Evolutionary conservation across 2,113 vertebrate species (phyloP).

Genomic region (Bubo scandiacus): DNA sequence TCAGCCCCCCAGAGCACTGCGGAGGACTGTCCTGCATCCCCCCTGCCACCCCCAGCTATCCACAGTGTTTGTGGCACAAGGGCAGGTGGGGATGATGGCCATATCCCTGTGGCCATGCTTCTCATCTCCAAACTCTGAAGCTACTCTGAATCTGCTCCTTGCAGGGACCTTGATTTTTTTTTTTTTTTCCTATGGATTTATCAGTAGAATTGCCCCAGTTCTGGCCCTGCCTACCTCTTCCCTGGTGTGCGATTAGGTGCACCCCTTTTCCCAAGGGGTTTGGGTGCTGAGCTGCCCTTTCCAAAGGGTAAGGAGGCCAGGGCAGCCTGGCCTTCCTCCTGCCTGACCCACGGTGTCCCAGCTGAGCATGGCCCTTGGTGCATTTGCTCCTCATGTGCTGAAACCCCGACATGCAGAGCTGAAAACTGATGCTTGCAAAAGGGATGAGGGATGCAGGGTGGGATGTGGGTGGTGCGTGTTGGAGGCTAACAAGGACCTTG

Average conservation of each 20-base stretch:
- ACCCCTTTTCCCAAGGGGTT: background rate
- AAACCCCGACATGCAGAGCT: background rate
- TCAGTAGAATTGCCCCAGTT: background rate
- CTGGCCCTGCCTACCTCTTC: background rate
- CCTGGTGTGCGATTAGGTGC: rapidly evolving
- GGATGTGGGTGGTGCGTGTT: background rate
- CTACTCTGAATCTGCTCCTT: background rate
- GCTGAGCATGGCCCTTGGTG: background rate
- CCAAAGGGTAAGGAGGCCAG: background rate
- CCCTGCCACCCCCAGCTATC: rapidly evolving
- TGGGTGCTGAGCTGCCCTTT: background rate
- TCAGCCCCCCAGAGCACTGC: background rate
- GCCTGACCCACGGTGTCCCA: background rate
- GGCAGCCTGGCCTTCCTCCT: background rate
- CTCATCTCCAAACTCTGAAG: background rate
- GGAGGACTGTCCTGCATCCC: background rate
- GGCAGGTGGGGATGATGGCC: background rate
- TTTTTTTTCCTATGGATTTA: background rate
- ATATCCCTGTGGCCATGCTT: rapidly evolving
- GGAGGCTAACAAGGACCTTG: background rate
- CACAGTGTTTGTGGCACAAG: rapidly evolving
- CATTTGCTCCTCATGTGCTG: background rate
- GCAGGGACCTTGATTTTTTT: rapidly evolving
- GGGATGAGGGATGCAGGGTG: rapidly evolving
- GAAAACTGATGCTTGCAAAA: background rate